Evolutionary conservation across 2,797 vertebrate species (phyloP).

Genomic region (Spinibarbus caldwelli): DNA sequence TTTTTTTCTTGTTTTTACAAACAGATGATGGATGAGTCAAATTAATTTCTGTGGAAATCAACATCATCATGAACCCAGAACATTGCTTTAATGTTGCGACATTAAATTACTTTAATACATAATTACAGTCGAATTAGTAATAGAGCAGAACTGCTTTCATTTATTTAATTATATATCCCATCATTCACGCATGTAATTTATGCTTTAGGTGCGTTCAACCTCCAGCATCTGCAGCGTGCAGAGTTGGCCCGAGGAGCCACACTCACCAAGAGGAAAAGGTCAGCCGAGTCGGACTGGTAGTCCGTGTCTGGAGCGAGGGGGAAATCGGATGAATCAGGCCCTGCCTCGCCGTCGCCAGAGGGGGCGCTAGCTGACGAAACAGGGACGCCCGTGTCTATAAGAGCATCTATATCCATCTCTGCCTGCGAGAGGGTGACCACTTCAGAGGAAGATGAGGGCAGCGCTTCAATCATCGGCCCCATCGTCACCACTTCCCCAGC

Average conservation of each 20-base stretch:
- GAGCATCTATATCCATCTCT: slow-evolving; percentile 40
- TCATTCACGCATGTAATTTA: slow-evolving; percentile 10
- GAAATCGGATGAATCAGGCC: slow-evolving; percentile 49
- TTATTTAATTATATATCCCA: background rate
- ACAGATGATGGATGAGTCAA: background rate
- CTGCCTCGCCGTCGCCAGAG: slow-evolving; percentile 53
- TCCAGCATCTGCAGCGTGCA: slow-evolving; percentile 10
- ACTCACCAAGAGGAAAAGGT: slow-evolving; percentile 75
- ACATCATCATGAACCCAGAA: slow-evolving; percentile 10
- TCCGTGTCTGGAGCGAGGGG: slow-evolving; percentile 59
- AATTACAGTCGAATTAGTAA: background rate
- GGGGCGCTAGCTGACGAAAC: slow-evolving; percentile 53
- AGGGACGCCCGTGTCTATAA: slow-evolving; percentile 34
- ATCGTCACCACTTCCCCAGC: slow-evolving; percentile 47
- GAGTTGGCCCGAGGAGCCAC: slow-evolving; percentile 27
- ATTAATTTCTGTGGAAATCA: background rate
- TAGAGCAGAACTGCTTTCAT: slow-evolving; percentile 19
- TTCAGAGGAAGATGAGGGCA: slow-evolving; percentile 54
- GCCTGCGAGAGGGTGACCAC: slow-evolving; percentile 39
- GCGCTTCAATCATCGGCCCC: slow-evolving; percentile 55
- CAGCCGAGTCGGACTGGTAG: slow-evolving; percentile 72
- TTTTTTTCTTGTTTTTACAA: background rate
- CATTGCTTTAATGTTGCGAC: background rate
- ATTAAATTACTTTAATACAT: background rate
- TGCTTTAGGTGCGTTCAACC: background rate